Evolutionary conservation across 2,797 vertebrate species (phyloP).

Genomic region (Chrysocyon brachyurus): DNA sequence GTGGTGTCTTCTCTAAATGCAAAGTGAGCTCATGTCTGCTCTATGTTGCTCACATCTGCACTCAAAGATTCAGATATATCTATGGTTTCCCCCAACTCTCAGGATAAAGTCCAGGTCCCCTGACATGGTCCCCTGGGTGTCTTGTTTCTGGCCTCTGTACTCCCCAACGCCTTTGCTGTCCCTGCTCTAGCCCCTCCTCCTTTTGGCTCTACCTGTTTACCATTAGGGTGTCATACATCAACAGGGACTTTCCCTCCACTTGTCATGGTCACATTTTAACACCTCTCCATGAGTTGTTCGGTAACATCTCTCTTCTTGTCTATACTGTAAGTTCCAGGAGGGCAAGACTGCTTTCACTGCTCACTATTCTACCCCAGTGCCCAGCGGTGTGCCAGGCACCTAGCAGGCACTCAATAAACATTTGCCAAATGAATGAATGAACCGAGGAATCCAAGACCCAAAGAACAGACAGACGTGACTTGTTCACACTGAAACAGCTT

Average conservation of each 20-base stretch:
- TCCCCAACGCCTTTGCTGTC: not conserved
- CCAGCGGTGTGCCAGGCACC: too few relatives aligned
- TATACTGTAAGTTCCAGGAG: not conserved
- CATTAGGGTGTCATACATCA: not conserved
- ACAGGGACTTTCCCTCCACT: not conserved
- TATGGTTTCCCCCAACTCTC: not conserved
- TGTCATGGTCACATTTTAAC: not conserved
- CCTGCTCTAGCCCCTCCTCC: not conserved
- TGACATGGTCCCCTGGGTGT: fast-evolving
- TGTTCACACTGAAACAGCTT: not conserved
- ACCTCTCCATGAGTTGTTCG: not conserved
- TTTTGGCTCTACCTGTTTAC: not conserved
- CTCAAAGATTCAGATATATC: not conserved
- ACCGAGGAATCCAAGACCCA: not conserved
- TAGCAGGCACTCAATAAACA: not conserved
- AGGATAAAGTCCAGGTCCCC: not conserved
- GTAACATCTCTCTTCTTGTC: not conserved
- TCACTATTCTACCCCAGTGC: not conserved
- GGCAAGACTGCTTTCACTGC: not conserved
- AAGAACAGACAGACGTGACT: not conserved
- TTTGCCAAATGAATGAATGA: not conserved
- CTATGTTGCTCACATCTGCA: not conserved
- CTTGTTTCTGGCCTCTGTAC: not conserved
- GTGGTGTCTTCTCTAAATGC: not conserved
- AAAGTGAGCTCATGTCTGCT: not conserved